Evolutionary conservation across 2,113 vertebrate species (phyloP), one percentile per base, ranked within the genome.

Genomic region (Percina caprodes): DNA sequence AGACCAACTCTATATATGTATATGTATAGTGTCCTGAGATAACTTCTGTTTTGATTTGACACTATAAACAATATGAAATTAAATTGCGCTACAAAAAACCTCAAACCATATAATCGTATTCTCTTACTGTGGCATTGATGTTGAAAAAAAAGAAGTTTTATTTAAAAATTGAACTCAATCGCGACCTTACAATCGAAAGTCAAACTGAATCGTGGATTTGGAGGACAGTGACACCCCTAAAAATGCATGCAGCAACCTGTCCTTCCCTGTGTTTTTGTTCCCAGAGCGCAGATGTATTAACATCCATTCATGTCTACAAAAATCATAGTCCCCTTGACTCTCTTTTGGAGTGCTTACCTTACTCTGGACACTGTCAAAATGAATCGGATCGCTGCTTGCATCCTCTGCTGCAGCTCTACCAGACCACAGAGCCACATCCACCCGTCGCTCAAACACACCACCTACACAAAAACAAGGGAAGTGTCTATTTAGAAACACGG

Each of bases 361-460:
- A 5, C 73, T 79, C 69, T 76, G 82, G 48, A 82, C 39, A 67
- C 15, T 21, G 19, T 79, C 86, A 14, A 83, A 77, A 6, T 60
- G 70, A 33, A 69, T 30, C 0, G 48, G n/a, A 24, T 74, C 26
- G 11, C 26, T 7, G 30, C 61, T 1, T 14, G 54, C 8, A 1
- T 52, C 48, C 4, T n/a, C 78, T 1, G 69, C 60, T 1, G 84
- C 39, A 21, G 74, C 79, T 56, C 85, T 69, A 2, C 78, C 74
- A 2, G 92, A 54, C 94, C 93, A 94, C 55, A 93, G 52, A 18
- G 69, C 46, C 52, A 88, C 56, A 24, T 89, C 86, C 74, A 92
- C 61, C 48, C 83, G 92, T 15, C 52, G 88, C 23, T 82, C 80
- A 68, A 91, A 94, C 42, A 76, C 71, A 0, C 74, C 88, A 24